Evolutionary conservation across 2,113 vertebrate species (phyloP).

Genomic region (Eretmochelys imbricata): DNA sequence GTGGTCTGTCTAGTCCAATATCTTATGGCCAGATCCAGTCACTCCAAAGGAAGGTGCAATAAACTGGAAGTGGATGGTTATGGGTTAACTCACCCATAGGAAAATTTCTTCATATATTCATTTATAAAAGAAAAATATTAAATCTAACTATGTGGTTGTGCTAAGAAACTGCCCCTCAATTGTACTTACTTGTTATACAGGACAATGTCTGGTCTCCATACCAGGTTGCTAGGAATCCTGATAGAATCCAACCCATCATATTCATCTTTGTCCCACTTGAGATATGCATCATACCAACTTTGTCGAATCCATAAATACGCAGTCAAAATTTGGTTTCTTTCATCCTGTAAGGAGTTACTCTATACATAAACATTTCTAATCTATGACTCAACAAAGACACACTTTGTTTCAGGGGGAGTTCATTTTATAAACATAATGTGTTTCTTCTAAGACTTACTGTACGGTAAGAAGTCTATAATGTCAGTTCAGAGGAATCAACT

Average conservation of each 20-base stretch:
- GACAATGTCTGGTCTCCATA: conserved; percentile 98
- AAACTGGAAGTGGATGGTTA: not conserved
- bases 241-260: conserved; percentile 96
- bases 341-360: conserved; percentile 82
- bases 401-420: not conserved
- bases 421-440: not conserved
- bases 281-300: conserved; percentile 92
- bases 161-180: not conserved
- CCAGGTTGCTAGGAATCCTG: conserved; percentile 92
- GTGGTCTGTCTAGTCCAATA: not conserved
- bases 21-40: not conserved
- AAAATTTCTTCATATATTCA: not conserved
- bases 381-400: not conserved
- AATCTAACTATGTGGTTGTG: not conserved
- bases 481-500: not conserved
- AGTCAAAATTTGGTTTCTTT: conserved; percentile 96
- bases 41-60: not conserved
- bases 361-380: not conserved
- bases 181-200: conserved; percentile 95
- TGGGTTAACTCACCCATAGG: not conserved
- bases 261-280: conserved; percentile 93
- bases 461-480: not conserved
- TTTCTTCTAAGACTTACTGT: not conserved
- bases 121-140: not conserved
- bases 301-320: conserved; percentile 96